Conservation (phyloP, 2,113 vertebrate genomes). For the Lethenteron camtschaticum region DNA sequence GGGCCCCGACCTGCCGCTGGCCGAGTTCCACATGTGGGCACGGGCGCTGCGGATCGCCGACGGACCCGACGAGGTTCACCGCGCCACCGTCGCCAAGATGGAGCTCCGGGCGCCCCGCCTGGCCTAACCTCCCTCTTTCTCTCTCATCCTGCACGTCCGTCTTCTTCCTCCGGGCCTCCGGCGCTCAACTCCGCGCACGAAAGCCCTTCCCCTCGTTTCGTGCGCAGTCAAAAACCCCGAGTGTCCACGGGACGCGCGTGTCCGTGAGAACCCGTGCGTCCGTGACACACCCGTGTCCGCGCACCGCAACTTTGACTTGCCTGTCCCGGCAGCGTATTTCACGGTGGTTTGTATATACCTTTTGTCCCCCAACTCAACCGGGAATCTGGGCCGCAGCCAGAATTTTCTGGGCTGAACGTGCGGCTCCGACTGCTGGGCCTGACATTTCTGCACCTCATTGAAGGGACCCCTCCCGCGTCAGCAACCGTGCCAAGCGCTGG, state of each 20-base stretch:
- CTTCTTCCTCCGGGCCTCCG: not conserved
- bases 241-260: not conserved
- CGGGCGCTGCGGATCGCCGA: slow-evolving; percentile 18
- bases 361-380: too few relatives aligned
- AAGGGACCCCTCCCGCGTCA: too few relatives aligned
- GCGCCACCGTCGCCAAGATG: slow-evolving; percentile 14
- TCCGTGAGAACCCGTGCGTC: not conserved
- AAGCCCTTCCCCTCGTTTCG: not conserved
- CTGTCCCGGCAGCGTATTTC: too few relatives aligned
- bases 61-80: slow-evolving; percentile 14
- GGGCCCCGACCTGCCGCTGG: slow-evolving; percentile 17
- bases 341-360: too few relatives aligned
- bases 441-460: too few relatives aligned
- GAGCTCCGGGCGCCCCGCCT: slow-evolving; percentile 14
- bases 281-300: not conserved
- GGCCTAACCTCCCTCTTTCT: not conserved
- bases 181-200: not conserved
- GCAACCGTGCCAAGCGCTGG: too few relatives aligned
- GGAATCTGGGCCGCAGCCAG: too few relatives aligned
- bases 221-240: not conserved
- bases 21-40: slow-evolving; percentile 16
- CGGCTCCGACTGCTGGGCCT: too few relatives aligned
- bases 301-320: not conserved
- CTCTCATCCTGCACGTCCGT: not conserved
- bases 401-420: too few relatives aligned